Evolutionary conservation across 2,888 invertebrate species (phyloP).

Genomic region (Luperina nickerlii): DNA sequence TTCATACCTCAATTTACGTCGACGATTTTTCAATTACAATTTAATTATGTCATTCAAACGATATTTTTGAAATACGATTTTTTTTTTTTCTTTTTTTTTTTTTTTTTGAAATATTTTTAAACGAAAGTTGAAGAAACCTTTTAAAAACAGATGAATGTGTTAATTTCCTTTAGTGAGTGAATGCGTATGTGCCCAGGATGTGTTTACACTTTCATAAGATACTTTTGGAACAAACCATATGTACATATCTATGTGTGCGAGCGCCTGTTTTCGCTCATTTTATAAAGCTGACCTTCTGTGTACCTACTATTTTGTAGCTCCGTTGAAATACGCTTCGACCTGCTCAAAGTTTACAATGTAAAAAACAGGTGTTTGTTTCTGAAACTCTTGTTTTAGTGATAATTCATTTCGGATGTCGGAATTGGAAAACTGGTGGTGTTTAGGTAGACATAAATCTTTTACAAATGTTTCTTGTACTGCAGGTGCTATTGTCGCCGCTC

Average conservation of each 20-base stretch:
- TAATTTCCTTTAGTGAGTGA: not conserved
- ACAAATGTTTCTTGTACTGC: conserved; percentile 14
- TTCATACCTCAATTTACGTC: no score
- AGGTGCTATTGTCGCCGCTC: not conserved
- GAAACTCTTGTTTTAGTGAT: conserved; percentile 45
- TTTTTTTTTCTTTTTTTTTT: no score
- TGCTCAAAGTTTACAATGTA: conserved; percentile 50
- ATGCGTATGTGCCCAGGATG: not conserved
- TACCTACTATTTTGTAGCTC: not conserved
- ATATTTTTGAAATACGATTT: no score
- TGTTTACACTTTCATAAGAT: not conserved
- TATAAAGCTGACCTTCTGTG: conserved; percentile 2
- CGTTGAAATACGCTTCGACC: conserved; percentile 58
- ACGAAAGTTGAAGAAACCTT: no score
- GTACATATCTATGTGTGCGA: not conserved
- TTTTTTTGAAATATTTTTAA: no score
- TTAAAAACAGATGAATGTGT: not conserved
- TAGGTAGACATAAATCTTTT: conserved; percentile 7
- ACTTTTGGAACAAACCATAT: not conserved
- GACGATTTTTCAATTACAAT: not conserved
- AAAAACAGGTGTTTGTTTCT: conserved; percentile 48
- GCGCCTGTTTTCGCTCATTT: not conserved
- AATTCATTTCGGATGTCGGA: conserved; percentile 51
- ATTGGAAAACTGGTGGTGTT: conserved; percentile 32
- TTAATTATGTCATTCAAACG: not conserved